Percentiles rank a stretch among this genome's conserved stretches.
Conservation (phyloP, 2,797 vertebrate genomes). For the Eulemur rubriventer region DNA sequence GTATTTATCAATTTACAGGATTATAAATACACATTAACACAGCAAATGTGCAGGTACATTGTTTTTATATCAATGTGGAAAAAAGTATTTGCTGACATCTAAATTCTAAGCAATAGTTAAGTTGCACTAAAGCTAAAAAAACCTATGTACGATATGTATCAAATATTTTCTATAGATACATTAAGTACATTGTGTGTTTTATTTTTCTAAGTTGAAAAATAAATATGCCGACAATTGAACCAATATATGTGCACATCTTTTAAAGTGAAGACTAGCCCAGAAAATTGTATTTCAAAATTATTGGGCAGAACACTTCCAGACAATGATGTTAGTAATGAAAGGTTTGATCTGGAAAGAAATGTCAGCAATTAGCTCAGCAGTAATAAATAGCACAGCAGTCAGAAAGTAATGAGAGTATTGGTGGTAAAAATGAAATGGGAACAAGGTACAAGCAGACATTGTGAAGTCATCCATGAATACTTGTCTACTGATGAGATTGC, state of each 20-base stretch:
- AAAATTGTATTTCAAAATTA: slow-evolving; percentile 32
- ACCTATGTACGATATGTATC: background rate
- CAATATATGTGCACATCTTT: background rate
- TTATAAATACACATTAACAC: background rate
- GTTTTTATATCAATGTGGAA: background rate
- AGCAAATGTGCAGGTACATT: background rate
- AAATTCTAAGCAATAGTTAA: background rate
- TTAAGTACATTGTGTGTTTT: background rate
- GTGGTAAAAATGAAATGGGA: background rate
- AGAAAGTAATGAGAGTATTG: background rate
- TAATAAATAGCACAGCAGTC: background rate
- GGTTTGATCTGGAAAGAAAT: slow-evolving; percentile 41
- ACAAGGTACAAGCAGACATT: background rate
- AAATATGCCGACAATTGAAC: background rate
- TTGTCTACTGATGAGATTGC: background rate
- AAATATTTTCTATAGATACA: background rate
- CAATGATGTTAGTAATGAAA: slow-evolving; percentile 23
- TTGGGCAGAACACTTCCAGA: slow-evolving; percentile 3
- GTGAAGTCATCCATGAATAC: fast-evolving
- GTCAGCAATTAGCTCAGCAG: slow-evolving; percentile 14
- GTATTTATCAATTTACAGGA: background rate
- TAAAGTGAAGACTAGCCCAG: background rate
- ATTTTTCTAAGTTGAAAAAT: background rate
- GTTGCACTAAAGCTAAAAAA: background rate
- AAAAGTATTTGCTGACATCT: background rate